Base-by-base conservation (phyloP, 2,888 invertebrate species). In the Leuctra nigra region DNA sequence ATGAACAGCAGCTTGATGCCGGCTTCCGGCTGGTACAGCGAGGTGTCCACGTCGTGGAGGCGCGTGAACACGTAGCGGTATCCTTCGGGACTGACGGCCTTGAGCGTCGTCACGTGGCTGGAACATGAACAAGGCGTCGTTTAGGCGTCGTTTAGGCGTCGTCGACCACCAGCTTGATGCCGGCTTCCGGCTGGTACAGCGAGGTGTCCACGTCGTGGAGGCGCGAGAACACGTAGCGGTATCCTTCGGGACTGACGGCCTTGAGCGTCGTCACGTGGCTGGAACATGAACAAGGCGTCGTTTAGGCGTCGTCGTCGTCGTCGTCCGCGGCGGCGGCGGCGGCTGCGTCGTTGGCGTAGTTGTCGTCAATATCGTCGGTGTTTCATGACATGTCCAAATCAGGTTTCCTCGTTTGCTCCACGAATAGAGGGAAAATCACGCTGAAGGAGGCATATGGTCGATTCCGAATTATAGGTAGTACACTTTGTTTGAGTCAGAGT, bases 1-100 rank as follows among this genome's bases (percentile, higher is more conserved):
- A 64, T 60, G 53, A 61, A 62, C 35, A 63, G 57, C n/a, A 60
- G 54, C 55, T 65, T 65, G 59, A 63, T 58, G 38, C 60, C 59
- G 35, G 59, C 61, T 36, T 64, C 62, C 52, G 63, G 44, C 16
- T 58, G 20, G 57, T 63, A 63, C 47, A 61, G 59, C 20, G 61
- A 58, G 14, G 24, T 7, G 18, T 52, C 52, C 22, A 59, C 44
- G 54, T 64, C 61, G 9, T 2, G 18, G 7, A 50, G 50, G 4
- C 44, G 20, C 11, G 20, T 20, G 20, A 44, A 18, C 4, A 44
- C n/a, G 44, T 18, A 22, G 3, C 22, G 20, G 44, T 20, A 44
- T 1, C 44, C 44, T 16, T 44, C 44, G 44, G 18, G 20, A 20
- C 7, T 23, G 13, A 22, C 23, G 13, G 4, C 7, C 13, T 20